Evolutionary conservation across 2,888 invertebrate species (phyloP).

Genomic region (Thymelicus sylvestris): DNA sequence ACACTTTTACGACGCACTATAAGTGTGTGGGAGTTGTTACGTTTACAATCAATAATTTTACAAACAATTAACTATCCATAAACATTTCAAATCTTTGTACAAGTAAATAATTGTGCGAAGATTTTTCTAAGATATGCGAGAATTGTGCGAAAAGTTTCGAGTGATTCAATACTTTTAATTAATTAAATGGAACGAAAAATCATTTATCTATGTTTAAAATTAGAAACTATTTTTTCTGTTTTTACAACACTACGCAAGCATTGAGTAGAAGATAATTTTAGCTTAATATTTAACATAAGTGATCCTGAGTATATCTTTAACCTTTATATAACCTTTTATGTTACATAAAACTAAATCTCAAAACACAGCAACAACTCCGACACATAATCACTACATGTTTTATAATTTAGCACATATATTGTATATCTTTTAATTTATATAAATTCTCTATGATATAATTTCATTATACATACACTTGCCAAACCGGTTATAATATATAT

Average conservation of each 20-base stretch:
- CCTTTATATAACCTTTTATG: neutral
- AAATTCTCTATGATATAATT: conserved; percentile 32
- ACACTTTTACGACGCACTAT: neutral
- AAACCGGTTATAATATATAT: conserved; percentile 27
- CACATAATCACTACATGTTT: conserved; percentile 9
- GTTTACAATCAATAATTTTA: neutral
- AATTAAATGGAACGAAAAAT: neutral
- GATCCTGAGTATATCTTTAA: neutral
- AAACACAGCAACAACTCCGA: conserved; percentile 2
- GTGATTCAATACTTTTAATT: neutral
- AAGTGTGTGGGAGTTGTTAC: neutral
- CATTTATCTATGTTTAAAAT: too few relatives aligned
- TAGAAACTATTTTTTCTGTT: too few relatives aligned
- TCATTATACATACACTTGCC: conserved; percentile 25
- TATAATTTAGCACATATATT: conserved; percentile 18
- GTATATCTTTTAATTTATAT: conserved; percentile 15
- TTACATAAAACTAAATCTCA: neutral
- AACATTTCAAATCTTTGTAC: too few relatives aligned
- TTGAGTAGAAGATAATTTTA: neutral
- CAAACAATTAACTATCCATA: too few relatives aligned
- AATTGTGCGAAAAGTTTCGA: neutral
- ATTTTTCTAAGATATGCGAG: neutral
- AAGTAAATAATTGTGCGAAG: neutral
- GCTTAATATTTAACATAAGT: neutral
- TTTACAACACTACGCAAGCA: too few relatives aligned